Conservation (phyloP, 2,797 vertebrate genomes). For the Mormyrus hasselquistii region DNA sequence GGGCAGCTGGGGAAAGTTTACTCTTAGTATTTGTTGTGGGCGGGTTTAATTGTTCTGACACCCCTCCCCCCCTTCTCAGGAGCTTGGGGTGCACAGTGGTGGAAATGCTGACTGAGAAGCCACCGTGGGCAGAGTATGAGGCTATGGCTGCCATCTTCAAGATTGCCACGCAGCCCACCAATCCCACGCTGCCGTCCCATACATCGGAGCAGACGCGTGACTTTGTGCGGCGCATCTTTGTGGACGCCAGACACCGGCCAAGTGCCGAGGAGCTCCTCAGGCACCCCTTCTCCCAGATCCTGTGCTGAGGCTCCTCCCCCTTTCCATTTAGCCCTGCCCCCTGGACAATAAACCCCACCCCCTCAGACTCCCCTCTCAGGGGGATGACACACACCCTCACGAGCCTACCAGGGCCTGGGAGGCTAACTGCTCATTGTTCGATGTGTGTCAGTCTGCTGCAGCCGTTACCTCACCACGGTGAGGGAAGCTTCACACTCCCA, state of each 20-base stretch:
- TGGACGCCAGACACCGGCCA: conserved; percentile 91
- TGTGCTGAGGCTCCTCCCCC: conserved; percentile 69
- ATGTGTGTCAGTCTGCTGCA: not conserved
- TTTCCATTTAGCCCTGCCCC: not conserved
- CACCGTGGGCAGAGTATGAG: conserved; percentile 95
- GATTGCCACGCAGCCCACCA: conserved; percentile 96
- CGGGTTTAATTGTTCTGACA: too few species aligned
- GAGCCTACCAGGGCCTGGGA: not conserved
- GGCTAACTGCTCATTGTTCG: not conserved
- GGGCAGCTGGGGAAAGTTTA: not conserved
- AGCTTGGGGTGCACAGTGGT: conserved; percentile 95
- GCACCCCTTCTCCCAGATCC: conserved; percentile 90
- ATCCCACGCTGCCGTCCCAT: conserved; percentile 82
- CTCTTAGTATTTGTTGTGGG: not conserved
- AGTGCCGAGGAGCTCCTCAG: conserved; percentile 93
- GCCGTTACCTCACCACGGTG: not conserved
- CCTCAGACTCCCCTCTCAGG: not conserved
- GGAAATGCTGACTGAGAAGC: conserved; percentile 97
- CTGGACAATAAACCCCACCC: not conserved
- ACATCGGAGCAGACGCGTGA: conserved; percentile 85
- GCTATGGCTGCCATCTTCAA: conserved; percentile 99
- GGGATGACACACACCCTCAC: not conserved
- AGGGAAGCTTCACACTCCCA: not conserved
- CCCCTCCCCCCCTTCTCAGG: conserved; percentile 53
- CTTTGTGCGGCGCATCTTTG: conserved; percentile 89